Evolutionary conservation across 2,888 invertebrate species (phyloP).

Genomic region (Marasmarcha lunaedactyla): DNA sequence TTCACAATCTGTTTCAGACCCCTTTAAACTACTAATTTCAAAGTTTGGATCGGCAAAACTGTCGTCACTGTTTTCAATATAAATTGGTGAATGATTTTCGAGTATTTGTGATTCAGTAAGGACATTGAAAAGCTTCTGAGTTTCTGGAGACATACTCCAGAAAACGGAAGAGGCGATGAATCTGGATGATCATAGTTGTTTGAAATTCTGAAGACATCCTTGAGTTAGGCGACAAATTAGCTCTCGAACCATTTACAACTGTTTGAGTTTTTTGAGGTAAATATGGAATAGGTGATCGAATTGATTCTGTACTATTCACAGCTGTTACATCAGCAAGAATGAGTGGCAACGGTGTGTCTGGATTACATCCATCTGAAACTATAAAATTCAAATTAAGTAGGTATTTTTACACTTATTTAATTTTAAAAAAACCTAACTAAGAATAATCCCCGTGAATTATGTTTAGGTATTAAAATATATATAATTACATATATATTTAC

Average conservation of each 20-base stretch:
- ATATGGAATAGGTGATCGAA: too few species aligned
- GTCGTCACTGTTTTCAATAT: conserved; percentile 7
- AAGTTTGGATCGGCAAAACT: conserved; percentile 8
- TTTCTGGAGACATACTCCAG: conserved; percentile 10
- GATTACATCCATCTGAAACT: too few species aligned
- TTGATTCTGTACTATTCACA: too few species aligned
- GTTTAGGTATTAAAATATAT: too few species aligned
- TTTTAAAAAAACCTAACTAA: too few species aligned
- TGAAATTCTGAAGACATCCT: conserved; percentile 5
- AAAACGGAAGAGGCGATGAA: conserved; percentile 9
- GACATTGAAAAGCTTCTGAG: conserved; percentile 6
- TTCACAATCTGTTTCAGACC: conserved; percentile 7
- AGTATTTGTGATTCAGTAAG: too few species aligned
- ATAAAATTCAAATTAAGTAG: too few species aligned
- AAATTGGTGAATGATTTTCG: not conserved
- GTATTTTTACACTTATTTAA: too few species aligned
- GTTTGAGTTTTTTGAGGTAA: conserved; percentile 1
- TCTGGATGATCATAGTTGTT: conserved; percentile 9
- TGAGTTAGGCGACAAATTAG: conserved; percentile 5
- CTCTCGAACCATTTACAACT: conserved; percentile 4
- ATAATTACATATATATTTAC: conserved; percentile 1
- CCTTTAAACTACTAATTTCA: conserved; percentile 7
- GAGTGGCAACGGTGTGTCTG: too few species aligned
- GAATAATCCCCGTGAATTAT: too few species aligned
- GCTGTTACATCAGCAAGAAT: too few species aligned